Conservation (phyloP, 2,797 vertebrate species). For the Numenius phaeopus region DNA sequence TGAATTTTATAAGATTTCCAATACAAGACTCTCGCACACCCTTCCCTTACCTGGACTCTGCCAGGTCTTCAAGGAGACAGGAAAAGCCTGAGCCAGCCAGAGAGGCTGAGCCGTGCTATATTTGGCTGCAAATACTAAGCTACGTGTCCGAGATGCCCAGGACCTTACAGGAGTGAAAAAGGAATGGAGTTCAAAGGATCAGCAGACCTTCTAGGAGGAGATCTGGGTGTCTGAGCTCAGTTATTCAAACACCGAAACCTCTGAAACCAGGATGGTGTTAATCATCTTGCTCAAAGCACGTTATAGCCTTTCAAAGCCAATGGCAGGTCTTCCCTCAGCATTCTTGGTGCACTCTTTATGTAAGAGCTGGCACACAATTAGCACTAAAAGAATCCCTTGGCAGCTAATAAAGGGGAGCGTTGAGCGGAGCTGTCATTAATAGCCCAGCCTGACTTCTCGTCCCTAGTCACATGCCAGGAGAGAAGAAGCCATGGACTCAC, state of each 20-base stretch:
- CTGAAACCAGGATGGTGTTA: background rate
- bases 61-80: background rate
- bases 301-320: background rate
- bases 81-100: background rate
- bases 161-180: background rate
- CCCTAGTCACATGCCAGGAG: background rate
- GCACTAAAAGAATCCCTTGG: background rate
- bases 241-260: background rate
- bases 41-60: background rate
- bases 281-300: background rate
- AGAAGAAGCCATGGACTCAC: background rate
- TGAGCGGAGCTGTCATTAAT: background rate
- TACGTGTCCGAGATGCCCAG: background rate
- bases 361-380: background rate
- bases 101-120: background rate
- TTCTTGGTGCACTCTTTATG: background rate
- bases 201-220: background rate
- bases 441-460: background rate
- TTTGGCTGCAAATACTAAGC: background rate
- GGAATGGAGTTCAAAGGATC: background rate
- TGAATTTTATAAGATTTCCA: background rate
- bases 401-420: background rate
- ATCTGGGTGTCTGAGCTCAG: background rate
- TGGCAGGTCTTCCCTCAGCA: background rate
- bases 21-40: background rate